Conservation (phyloP, 1,140 invertebrate genomes). For the Coelopa frigida region DNA sequence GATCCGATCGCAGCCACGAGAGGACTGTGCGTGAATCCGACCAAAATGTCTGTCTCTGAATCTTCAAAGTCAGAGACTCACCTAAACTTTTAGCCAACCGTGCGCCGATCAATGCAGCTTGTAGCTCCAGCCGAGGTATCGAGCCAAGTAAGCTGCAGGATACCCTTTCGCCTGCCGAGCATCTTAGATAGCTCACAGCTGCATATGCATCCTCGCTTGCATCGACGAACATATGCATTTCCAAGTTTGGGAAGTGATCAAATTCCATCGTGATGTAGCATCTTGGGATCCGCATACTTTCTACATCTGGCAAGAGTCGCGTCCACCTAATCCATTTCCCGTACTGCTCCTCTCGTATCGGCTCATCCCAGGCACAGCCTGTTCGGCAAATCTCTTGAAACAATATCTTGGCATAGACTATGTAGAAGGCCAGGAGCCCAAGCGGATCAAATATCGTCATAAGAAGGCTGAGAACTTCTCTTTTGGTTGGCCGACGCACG, state of each 20-base stretch:
- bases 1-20: constrained; percentile 2
- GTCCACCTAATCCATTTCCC: constrained; percentile 2
- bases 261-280: no score
- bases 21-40: constrained; percentile 2
- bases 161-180: neutral
- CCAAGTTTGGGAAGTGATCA: neutral
- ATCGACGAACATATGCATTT: constrained; percentile 6
- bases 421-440: constrained; percentile 22
- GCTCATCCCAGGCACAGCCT: constrained; percentile 12
- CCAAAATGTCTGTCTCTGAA: constrained; percentile 4
- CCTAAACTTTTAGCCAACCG: constrained; percentile 18
- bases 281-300: no score
- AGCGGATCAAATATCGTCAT: constrained; percentile 29
- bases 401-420: constrained; percentile 22
- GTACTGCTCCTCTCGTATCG: neutral
- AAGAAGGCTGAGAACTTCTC: constrained; percentile 12
- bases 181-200: neutral
- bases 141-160: constrained; percentile 13
- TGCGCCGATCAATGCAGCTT: constrained; percentile 35
- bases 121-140: constrained; percentile 42
- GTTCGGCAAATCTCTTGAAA: constrained; percentile 25
- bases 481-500: neutral
- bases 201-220: constrained; percentile 6
- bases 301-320: no score
- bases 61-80: neutral